These are phyloP conservation scores for Pharmacophagus antenor DNA, from an alignment of 2,888 invertebrate species.

Conservation along the genomic window DNA sequence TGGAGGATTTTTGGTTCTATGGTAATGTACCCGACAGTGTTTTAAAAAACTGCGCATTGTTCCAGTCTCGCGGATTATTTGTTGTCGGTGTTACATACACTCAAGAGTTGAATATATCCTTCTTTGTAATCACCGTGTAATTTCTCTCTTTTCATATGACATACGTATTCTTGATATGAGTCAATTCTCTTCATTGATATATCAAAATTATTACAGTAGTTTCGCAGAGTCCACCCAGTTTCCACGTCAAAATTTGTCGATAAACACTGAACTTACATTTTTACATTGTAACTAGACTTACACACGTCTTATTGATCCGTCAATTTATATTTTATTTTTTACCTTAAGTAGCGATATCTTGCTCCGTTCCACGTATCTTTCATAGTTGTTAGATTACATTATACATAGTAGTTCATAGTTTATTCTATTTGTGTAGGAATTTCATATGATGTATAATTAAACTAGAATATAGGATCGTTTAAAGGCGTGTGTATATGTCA, in stretches of 20 bases:
- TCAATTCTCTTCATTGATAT: no score
- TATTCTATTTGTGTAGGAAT: not conserved
- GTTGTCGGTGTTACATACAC: no score
- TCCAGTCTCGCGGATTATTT: conserved; percentile 32
- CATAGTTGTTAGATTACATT: not conserved
- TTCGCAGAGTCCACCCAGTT: no score
- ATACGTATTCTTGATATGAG: no score
- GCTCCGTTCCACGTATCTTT: not conserved
- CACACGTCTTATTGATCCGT: no score
- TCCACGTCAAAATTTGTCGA: no score
- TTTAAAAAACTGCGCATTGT: conserved; percentile 63
- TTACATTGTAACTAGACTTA: no score
- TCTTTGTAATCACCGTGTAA: not conserved
- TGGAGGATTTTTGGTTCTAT: conserved; percentile 41
- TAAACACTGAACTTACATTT: no score
- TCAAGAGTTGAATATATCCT: not conserved
- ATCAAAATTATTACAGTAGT: no score
- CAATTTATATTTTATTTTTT: no score
- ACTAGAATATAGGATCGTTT: conserved; percentile 3
- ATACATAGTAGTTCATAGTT: not conserved
- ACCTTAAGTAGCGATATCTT: no score
- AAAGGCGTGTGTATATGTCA: conserved; percentile 33
- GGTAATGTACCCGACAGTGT: conserved; percentile 49
- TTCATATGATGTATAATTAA: conserved; percentile 6
- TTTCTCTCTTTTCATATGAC: no score